Base-by-base conservation (phyloP, 2,888 invertebrate genomes). In the Rutpela maculata region DNA sequence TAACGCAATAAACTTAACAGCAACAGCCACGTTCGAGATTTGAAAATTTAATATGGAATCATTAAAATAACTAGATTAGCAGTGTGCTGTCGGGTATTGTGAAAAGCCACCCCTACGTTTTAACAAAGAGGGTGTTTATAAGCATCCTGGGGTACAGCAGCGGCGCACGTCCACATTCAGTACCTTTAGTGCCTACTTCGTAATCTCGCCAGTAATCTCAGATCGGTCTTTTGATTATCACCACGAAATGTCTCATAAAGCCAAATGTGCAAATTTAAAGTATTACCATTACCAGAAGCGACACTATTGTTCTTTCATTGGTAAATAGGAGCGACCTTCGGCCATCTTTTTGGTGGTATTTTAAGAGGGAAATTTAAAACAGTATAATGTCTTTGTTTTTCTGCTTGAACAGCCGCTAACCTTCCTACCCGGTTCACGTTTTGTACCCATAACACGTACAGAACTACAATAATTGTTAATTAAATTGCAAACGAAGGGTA, bases 41-140 rank as follows among this genome's bases (percentile, higher is more conserved):
- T 43, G 22, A 50, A 75, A 75, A 75, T 70, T 57, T 75, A 75
- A 69, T 75, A 65, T 56, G 1, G 26, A 26, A 59, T 55, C 63
- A 69, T 75, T 75, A 71, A 75, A 69, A 55, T 70, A 75, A 75
- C 75, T 75, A 63, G 69, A 75, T 75, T 75, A 69, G 62, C 3
- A 57, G 19, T 31, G 62, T 62, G 60, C 66, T 43, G 19, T 18
- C 43, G 60, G 43, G 60, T 26, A 19, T 43, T 60, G 60, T 43
- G 60, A 59, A 50, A 67, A 19, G 31, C 70, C 35, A 62, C 70
- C 70, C 60, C 60, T 70, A 19, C 26, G 43, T 70, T 70, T 59
- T 70, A 70, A 35, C 18, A 60, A 18, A 43, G 22, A 43, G 70
- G 70, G 70, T 70, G 70, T 70, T 70, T 70, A 70, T 70, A 70